Conservation (phyloP, 1,140 invertebrate species). For the Pygmarrhopalites habei region DNA sequence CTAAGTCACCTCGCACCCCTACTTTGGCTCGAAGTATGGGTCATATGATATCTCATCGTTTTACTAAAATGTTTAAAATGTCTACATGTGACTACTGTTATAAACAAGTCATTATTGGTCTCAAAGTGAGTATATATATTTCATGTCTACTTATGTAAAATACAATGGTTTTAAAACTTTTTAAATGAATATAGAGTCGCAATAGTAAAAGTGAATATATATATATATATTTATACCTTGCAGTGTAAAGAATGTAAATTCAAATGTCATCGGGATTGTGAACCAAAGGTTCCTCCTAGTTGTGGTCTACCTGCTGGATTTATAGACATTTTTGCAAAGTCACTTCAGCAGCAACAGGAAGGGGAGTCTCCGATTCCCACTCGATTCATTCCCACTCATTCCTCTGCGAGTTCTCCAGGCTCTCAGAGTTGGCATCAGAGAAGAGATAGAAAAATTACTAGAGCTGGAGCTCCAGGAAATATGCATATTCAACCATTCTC, state of each 20-base stretch:
- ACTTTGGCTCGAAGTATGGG: conserved; percentile 64
- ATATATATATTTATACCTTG: too few relatives aligned
- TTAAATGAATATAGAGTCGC: too few relatives aligned
- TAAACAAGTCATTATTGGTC: conserved; percentile 81
- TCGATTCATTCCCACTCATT: conserved; percentile 13
- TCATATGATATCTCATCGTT: conserved; percentile 85
- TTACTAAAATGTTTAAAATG: conserved; percentile 79
- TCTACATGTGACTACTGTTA: conserved; percentile 84
- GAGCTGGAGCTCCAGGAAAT: conserved; percentile 54
- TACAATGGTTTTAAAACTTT: too few relatives aligned
- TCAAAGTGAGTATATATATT: too few relatives aligned
- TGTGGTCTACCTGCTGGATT: conserved; percentile 80
- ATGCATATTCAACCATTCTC: conserved; percentile 55
- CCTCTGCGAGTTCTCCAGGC: conserved; percentile 14
- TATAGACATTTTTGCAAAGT: conserved; percentile 58
- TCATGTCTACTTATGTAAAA: too few relatives aligned
- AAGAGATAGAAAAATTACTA: conserved; percentile 49
- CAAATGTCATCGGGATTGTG: conserved; percentile 86
- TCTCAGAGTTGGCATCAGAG: too few relatives aligned
- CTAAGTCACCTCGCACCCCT: conserved; percentile 66
- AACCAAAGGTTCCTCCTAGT: conserved; percentile 79
- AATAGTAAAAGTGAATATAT: too few relatives aligned
- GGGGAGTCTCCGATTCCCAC: conserved; percentile 16
- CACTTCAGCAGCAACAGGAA: conserved; percentile 6
- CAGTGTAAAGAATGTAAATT: conserved; percentile 96